Percentiles rank a stretch among this genome's conserved stretches.
Conservation (phyloP, 53 echinoderm and acorn worm genomes). For the Antedon mediterranea region DNA sequence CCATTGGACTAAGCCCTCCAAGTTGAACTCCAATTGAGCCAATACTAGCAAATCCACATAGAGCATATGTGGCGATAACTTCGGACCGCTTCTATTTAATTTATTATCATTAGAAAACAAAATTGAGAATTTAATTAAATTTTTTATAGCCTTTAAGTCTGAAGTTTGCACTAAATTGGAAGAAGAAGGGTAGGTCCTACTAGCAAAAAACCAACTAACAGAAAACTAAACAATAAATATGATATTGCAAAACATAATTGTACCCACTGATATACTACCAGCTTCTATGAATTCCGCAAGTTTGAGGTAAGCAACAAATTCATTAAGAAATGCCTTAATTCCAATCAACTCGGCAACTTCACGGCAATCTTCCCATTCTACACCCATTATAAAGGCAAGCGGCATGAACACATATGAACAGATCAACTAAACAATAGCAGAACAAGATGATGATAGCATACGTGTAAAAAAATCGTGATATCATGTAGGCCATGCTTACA, state of each 20-base stretch:
- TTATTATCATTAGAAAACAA: too few species aligned
- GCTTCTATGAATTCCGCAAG: slow-evolving; percentile 45
- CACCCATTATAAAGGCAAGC: slow-evolving; percentile 82
- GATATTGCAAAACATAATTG: too few species aligned
- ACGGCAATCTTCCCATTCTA: slow-evolving; percentile 68
- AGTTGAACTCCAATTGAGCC: slow-evolving; percentile 69
- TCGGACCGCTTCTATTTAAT: slow-evolving; percentile 55
- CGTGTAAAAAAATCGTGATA: not conserved
- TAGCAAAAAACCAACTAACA: too few species aligned
- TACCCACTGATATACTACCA: slow-evolving; percentile 57
- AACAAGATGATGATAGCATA: too few species aligned
- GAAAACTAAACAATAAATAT: too few species aligned
- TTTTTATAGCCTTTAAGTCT: too few species aligned
- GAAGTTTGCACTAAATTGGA: too few species aligned
- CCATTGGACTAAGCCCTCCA: slow-evolving; percentile 71
- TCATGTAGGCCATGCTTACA: too few species aligned
- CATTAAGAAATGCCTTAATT: slow-evolving; percentile 79
- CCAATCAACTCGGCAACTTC: slow-evolving; percentile 85
- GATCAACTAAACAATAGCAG: slow-evolving; percentile 72
- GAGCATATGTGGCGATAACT: slow-evolving; percentile 82
- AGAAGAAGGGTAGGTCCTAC: too few species aligned
- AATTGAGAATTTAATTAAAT: too few species aligned
- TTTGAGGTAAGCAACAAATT: slow-evolving; percentile 79
- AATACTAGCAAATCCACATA: slow-evolving; percentile 83
- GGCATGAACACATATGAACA: slow-evolving; percentile 91